Percentiles rank a stretch among this genome's conserved stretches.
Evolutionary conservation across 2,113 vertebrate genomes (phyloP).

Genomic region (Serilophus lunatus): DNA sequence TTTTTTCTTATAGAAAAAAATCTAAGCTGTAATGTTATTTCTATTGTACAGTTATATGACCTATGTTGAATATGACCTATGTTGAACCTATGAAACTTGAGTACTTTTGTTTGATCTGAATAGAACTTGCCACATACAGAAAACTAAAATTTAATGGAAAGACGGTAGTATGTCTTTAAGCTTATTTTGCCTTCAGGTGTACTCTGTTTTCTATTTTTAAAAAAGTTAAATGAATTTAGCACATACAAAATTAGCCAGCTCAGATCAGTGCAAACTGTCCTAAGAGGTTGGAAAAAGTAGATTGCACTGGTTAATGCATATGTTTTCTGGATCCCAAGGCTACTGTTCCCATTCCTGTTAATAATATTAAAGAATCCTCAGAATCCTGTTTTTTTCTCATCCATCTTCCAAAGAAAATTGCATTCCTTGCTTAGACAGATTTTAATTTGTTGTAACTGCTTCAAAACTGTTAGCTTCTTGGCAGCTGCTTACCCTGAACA

Average conservation of each 20-base stretch:
- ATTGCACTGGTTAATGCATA: fast-evolving
- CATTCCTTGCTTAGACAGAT: neutral
- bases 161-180: neutral
- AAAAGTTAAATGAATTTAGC: neutral
- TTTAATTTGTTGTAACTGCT: neutral
- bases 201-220: neutral
- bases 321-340: neutral
- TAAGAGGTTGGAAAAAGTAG: neutral
- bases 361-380: neutral
- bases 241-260: neutral
- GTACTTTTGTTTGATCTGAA: neutral
- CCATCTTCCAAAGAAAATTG: neutral
- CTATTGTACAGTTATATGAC: neutral
- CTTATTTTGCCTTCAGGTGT: neutral
- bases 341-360: neutral
- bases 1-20: neutral
- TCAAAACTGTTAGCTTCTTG: neutral
- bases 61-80: neutral
- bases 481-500: neutral
- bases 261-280: neutral
- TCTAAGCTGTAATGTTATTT: neutral
- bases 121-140: neutral
- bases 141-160: neutral
- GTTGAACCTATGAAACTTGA: neutral
- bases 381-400: neutral